A percentile compares a stretch with the other conserved stretches of the same genome.
Conservation (phyloP, 2,797 vertebrate genomes). For the Sciurus carolinensis region DNA sequence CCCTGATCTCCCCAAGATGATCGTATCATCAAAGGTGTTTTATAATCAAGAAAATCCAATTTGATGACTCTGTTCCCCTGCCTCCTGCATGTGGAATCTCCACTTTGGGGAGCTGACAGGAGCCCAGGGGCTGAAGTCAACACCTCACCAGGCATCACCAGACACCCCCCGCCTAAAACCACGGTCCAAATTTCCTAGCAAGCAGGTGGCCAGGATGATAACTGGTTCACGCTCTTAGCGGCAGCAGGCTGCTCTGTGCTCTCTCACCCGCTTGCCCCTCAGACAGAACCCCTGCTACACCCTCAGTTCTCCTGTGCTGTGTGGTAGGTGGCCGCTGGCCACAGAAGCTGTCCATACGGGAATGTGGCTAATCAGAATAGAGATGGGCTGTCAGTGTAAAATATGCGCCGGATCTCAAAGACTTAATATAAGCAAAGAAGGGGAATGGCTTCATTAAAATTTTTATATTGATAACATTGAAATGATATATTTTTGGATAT, state of each 20-base stretch:
- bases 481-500: conserved; percentile 7
- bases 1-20: background rate
- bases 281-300: background rate
- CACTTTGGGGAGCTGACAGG: background rate
- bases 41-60: background rate
- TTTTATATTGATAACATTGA: background rate
- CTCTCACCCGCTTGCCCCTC: background rate
- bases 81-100: background rate
- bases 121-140: background rate
- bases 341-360: background rate
- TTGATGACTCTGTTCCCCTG: background rate
- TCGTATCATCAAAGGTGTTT: background rate
- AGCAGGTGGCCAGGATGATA: background rate
- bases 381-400: background rate
- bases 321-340: background rate
- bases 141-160: background rate
- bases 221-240: background rate
- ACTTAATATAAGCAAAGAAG: background rate
- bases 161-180: background rate
- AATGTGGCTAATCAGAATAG: background rate
- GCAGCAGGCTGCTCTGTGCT: background rate
- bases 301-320: too few relatives aligned
- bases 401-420: background rate
- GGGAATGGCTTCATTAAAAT: background rate
- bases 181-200: background rate